A percentile compares a stretch with the other conserved stretches of the same genome.
Conservation (phyloP, 1,140 invertebrate genomes). For the Aradophagus sp. region DNA sequence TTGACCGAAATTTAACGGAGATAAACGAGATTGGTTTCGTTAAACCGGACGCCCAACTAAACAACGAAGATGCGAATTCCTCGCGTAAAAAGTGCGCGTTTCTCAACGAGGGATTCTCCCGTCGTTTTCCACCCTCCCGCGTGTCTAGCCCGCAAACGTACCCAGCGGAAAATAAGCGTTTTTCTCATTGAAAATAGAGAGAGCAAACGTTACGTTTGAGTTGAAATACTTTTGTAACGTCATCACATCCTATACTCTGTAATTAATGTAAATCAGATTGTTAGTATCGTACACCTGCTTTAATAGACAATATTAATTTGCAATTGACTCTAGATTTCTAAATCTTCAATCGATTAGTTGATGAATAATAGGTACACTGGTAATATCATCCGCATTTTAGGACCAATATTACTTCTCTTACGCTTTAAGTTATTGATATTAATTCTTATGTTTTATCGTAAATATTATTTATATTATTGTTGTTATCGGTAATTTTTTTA, state of each 20-base stretch:
- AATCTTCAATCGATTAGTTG: conserved; percentile 52
- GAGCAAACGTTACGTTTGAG: background rate
- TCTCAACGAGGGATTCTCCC: too few species aligned
- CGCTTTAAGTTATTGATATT: conserved; percentile 15
- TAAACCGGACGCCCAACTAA: too few species aligned
- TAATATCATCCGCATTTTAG: conserved; percentile 45
- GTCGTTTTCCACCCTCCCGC: too few species aligned
- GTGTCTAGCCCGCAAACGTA: too few species aligned
- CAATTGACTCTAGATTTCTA: conserved; percentile 68
- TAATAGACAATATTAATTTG: conserved; percentile 64
- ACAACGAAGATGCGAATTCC: too few species aligned
- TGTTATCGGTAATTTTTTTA: too few species aligned
- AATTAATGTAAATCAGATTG: conserved; percentile 47
- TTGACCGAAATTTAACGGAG: too few species aligned
- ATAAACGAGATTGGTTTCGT: too few species aligned
- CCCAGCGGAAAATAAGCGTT: conserved; percentile 6
- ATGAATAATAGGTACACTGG: conserved; percentile 58
- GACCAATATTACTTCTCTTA: conserved; percentile 19
- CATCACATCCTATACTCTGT: conserved; percentile 43
- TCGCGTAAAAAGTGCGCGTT: too few species aligned
- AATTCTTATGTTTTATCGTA: conserved; percentile 17
- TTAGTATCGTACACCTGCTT: conserved; percentile 58
- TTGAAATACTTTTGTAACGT: conserved; percentile 16
- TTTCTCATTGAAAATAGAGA: conserved; percentile 7
- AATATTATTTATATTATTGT: too few species aligned